Evolutionary conservation across 2,113 vertebrate species (phyloP), one percentile per base, ranked within the genome.

Genomic region (Tauraco erythrolophus): DNA sequence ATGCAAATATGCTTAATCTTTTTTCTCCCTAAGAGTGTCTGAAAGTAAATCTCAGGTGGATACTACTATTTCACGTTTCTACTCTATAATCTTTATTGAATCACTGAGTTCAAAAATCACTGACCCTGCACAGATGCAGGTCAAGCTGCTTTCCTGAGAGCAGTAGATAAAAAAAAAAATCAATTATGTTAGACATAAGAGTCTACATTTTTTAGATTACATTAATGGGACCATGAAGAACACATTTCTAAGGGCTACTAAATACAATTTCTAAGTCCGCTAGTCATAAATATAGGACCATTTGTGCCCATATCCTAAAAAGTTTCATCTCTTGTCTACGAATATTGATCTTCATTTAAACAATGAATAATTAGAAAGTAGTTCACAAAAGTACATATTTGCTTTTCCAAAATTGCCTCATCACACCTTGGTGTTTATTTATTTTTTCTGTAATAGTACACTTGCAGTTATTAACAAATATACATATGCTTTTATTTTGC

Each of bases 71-170:
- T 74, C 21, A n/a, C n/a, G 86, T 79, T 85, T 27, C 28, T 89
- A 37, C 12, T 92, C 31, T 35, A 43, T 70, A 92, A 66, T 86
- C 39, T 94, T 87, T 75, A 78, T 84, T 94, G 74, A 95, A 95
- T 64, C 46, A 56, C 61, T 74, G 70, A 85, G 43, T 88, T 94
- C 6, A 94, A 68, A 78, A 92, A 75, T 62, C 68, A 74, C 54
- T 89, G 83, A 94, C 18, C 37, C 65, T 68, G 69, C 13, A 95
- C 83, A 78, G 69, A 84, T 65, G 35, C 28, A 84, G 68, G 78
- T 92, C 53, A 96, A 96, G 22, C 14, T 92, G 37, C 65, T 91
- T 94, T 95, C n/a, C 76, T 77, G 54, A 89, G 39, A 94, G 66
- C 31, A 86, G 60, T 3, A 84, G 84, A 95, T 74, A 57, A 48